phyloP scores from a whole-genome alignment of 2,888 invertebrate species.

The Horisme vitalbata region DNA sequence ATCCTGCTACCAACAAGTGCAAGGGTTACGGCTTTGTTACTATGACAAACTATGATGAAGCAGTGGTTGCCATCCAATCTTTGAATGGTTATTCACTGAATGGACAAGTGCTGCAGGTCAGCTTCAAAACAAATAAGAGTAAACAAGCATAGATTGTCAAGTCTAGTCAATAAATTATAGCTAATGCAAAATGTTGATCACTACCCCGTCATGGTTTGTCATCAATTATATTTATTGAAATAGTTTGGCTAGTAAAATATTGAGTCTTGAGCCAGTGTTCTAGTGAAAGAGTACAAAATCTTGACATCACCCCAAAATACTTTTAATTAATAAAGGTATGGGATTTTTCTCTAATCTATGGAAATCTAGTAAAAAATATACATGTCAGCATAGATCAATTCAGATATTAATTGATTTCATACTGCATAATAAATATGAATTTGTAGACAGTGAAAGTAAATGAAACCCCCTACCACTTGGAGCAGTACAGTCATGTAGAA shows the following conservation, averaged over 20 bases:
- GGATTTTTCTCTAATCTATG: neutral
- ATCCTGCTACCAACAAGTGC: constrained; percentile 97
- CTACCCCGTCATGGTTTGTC: constrained; percentile 77
- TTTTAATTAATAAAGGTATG: constrained; percentile 5
- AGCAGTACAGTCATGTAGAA: constrained; percentile 31
- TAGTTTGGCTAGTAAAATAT: constrained; percentile 55
- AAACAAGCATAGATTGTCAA: constrained; percentile 81
- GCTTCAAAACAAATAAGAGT: constrained; percentile 97
- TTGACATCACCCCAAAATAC: constrained; percentile 17
- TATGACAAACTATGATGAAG: constrained; percentile 99
- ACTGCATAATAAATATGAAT: constrained; percentile 24
- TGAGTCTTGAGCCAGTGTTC: constrained; percentile 39
- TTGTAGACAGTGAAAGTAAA: constrained; percentile 31
- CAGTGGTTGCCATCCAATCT: constrained; percentile 97
- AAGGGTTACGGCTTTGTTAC: constrained; percentile 99
- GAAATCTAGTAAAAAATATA: constrained; percentile 14
- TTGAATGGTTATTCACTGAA: constrained; percentile 98
- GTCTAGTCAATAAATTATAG: constrained; percentile 83
- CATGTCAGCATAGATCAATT: constrained; percentile 23
- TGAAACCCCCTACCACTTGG: constrained; percentile 12
- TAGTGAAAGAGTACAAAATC: constrained; percentile 60
- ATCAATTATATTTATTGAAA: constrained; percentile 51
- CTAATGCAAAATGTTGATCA: constrained; percentile 82
- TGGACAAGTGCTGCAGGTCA: constrained; percentile 97
- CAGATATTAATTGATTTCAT: constrained; percentile 22